Evolutionary conservation across 2,888 invertebrate genomes (phyloP), one percentile per base, ranked within the genome.

Genomic region (Meghimatium bilineatum): DNA sequence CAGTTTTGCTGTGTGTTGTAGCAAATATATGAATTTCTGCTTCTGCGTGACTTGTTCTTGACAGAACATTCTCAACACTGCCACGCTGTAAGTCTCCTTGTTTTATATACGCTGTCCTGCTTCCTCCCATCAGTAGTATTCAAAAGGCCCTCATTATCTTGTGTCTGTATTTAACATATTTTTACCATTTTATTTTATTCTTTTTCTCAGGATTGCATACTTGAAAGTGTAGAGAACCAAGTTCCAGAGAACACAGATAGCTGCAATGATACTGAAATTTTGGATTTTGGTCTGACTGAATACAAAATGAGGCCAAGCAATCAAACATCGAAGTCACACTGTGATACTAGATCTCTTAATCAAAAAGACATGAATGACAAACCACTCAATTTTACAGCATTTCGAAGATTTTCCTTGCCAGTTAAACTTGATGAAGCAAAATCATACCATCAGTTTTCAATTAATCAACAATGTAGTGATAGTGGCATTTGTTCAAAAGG

Each of bases 351-450:
- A 36, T 82, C 82, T 23, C 76, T 67, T 20, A 52, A 76, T 36
- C 29, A 49, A 12, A 32, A 36, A 2, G 32, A 75, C 6, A 34
- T 5, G n/a, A 8, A 32, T 67, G 67, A 38, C 44, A 67, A 36
- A 29, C n/a, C 38, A 17, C 52, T 29, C 44, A 14, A 44, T n/a
- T 81, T 66, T 44, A 74, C 74, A 23, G 74, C 81, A 44, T 23
- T 36, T 72, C 81, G 81, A 29, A 49, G 71, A 36, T 74, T 60
- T 66, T 81, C 81, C 23, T 74, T 81, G 74, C 81, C 81, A 38
- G 81, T 17, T 29, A 74, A 63, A 20, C 60, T 81, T 29, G 72
- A 81, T 60, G 60, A 72, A 36, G n/a, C 74, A 1, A 63, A 29
- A 29, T 69, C 56, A 32, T n/a, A 71, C 36, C 44, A 49, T 3